Conservation (phyloP, 2,888 invertebrate genomes). For the Thera britannica region DNA sequence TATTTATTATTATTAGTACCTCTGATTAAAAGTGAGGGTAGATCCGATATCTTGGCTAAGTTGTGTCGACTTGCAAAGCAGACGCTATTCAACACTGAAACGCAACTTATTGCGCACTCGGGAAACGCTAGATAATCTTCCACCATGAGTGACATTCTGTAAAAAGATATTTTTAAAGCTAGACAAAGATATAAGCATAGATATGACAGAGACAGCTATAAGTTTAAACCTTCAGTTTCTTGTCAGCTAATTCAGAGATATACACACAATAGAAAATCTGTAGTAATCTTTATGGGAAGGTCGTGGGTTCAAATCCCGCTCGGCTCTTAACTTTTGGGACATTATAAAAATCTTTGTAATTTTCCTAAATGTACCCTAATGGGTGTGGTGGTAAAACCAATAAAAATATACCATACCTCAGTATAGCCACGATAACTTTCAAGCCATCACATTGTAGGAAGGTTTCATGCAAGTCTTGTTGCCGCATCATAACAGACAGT, state of each 20-base stretch:
- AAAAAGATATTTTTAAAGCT: constrained; percentile 48
- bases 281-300: too few species aligned
- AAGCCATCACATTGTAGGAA: constrained; percentile 86
- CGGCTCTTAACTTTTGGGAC: too few species aligned
- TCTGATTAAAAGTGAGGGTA: constrained; percentile 67
- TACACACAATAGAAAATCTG: too few species aligned
- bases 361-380: too few species aligned
- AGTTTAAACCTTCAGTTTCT: neutral
- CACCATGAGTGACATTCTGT: constrained; percentile 78
- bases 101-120: constrained; percentile 84
- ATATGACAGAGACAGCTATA: neutral
- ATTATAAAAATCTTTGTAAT: too few species aligned
- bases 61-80: constrained; percentile 66
- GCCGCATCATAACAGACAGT: constrained; percentile 87
- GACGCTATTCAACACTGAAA: constrained; percentile 73
- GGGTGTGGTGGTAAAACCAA: too few species aligned
- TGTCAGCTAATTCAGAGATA: too few species aligned
- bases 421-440: constrained; percentile 68
- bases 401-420: constrained; percentile 56
- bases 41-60: constrained; percentile 67
- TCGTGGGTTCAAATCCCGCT: too few species aligned
- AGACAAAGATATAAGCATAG: neutral
- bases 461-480: constrained; percentile 84
- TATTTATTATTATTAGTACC: constrained; percentile 46
- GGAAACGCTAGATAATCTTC: constrained; percentile 78